Percentiles rank a stretch among this genome's conserved stretches.
phyloP scores from a whole-genome alignment of 1,140 invertebrate genomes.

The Sinella curviseta region DNA sequence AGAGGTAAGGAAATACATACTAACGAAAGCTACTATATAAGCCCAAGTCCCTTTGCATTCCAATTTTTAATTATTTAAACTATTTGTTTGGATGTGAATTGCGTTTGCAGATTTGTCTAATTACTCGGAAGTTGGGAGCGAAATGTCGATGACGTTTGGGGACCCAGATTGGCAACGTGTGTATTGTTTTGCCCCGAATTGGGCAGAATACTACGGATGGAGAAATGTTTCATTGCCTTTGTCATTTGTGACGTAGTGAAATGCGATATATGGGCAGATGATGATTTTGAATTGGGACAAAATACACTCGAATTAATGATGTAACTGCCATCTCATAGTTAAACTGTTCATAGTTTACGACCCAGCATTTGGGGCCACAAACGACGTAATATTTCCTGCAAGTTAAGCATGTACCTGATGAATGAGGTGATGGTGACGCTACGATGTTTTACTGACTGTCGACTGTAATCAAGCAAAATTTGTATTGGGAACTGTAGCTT shows the following conservation, averaged over 20 bases:
- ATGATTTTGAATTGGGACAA: no score
- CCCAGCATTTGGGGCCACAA: no score
- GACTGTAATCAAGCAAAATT: no score
- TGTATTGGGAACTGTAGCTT: background rate
- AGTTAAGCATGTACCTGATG: background rate
- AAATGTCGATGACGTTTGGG: slow-evolving; percentile 16
- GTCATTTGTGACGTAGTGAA: slow-evolving; percentile 21
- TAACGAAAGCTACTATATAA: background rate
- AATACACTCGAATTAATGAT: no score
- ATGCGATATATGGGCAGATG: no score
- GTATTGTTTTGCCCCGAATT: slow-evolving; percentile 34
- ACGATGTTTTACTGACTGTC: background rate
- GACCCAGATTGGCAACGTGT: slow-evolving; percentile 28
- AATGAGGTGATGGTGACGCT: background rate
- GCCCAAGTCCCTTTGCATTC: no score
- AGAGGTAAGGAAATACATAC: background rate
- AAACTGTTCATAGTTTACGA: no score
- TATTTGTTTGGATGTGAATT: no score
- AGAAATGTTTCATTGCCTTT: slow-evolving; percentile 32
- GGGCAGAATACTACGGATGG: slow-evolving; percentile 38
- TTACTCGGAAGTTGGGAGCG: background rate
- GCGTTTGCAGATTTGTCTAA: slow-evolving; percentile 27
- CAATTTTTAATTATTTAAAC: no score
- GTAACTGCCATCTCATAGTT: no score
- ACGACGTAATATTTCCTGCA: background rate